These are phyloP conservation scores for Hippoglossus hippoglossus DNA, from an alignment of 2,797 vertebrate species.

Conservation along the genomic window DNA sequence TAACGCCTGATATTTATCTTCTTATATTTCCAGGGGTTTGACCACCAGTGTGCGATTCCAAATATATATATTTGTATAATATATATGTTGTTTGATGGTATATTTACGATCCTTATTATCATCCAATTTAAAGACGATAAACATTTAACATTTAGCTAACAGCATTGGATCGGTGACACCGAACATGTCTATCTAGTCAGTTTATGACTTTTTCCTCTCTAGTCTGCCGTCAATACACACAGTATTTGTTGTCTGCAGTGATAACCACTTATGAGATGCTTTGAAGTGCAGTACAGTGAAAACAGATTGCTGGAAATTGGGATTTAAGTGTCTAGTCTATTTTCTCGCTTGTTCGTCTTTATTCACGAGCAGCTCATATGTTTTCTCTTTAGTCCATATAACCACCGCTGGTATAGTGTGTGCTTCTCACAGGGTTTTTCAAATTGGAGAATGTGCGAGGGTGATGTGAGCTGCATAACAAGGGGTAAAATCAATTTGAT, in stretches of 20 bases:
- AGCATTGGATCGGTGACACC: not conserved
- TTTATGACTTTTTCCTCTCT: conserved; percentile 17
- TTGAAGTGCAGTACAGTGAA: conserved; percentile 52
- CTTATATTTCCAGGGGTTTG: not conserved
- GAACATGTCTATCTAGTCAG: conserved; percentile 19
- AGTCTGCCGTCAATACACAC: conserved; percentile 29
- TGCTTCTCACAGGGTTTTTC: conserved; percentile 1
- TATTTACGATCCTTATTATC: not conserved
- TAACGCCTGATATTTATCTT: too few species aligned
- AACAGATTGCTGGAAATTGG: conserved; percentile 51
- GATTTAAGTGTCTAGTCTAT: conserved; percentile 40
- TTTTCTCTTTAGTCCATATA: conserved; percentile 50
- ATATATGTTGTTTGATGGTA: not conserved
- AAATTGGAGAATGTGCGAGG: conserved; percentile 16
- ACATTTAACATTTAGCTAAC: not conserved
- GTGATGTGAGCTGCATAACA: conserved; percentile 4
- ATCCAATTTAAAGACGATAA: not conserved
- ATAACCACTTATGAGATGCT: conserved; percentile 54
- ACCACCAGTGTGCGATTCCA: not conserved
- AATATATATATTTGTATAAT: not conserved
- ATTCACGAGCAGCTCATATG: conserved; percentile 39
- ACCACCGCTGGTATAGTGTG: conserved; percentile 4
- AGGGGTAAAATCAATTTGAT: conserved; percentile 11
- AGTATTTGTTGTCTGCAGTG: conserved; percentile 45
- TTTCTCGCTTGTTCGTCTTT: conserved; percentile 39